These are phyloP conservation scores for Lipophrys pholis DNA, from an alignment of 2,113 vertebrate species.

Conservation along the genomic window DNA sequence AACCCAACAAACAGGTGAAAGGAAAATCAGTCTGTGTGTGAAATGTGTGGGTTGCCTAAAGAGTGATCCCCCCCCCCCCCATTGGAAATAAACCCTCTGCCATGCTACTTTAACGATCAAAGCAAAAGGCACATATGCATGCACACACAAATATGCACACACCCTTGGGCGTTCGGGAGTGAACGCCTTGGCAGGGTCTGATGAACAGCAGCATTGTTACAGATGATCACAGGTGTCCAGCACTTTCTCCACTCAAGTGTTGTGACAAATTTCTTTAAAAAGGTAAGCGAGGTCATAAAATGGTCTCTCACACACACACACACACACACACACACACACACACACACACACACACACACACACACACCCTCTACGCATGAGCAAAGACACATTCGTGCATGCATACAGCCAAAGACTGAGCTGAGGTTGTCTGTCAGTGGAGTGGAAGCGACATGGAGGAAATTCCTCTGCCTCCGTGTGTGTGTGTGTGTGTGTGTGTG, in stretches of 20 bases:
- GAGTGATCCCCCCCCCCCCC: constrained; percentile 25
- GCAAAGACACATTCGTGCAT: constrained; percentile 2
- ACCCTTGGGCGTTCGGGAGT: constrained; percentile 42
- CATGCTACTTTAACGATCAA: constrained; percentile 51
- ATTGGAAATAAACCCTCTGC: constrained; percentile 22
- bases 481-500: constrained; percentile 20
- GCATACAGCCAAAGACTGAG: constrained; percentile 15
- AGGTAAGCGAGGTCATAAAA: constrained; percentile 69
- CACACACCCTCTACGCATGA: constrained; percentile 5
- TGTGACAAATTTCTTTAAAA: constrained; percentile 71
- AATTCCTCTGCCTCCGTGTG: constrained; percentile 21
- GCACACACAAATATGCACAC: constrained; percentile 15
- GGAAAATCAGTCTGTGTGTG: background rate
- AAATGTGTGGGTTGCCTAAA: constrained; percentile 37
- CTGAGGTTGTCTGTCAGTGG: constrained; percentile 55
- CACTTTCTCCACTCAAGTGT: constrained; percentile 66
- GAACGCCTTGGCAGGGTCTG: constrained; percentile 38
- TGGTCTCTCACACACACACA: too few species aligned
- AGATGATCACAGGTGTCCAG: constrained; percentile 68
- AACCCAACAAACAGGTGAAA: too few species aligned
- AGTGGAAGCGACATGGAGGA: constrained; percentile 33
- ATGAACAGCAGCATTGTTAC: constrained; percentile 61
- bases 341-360: too few species aligned
- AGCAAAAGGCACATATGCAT: constrained; percentile 26
- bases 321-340: too few species aligned